Evolutionary conservation across 2,888 invertebrate species (phyloP), one percentile per base, ranked within the genome.

Genomic region (Furcula furcula): DNA sequence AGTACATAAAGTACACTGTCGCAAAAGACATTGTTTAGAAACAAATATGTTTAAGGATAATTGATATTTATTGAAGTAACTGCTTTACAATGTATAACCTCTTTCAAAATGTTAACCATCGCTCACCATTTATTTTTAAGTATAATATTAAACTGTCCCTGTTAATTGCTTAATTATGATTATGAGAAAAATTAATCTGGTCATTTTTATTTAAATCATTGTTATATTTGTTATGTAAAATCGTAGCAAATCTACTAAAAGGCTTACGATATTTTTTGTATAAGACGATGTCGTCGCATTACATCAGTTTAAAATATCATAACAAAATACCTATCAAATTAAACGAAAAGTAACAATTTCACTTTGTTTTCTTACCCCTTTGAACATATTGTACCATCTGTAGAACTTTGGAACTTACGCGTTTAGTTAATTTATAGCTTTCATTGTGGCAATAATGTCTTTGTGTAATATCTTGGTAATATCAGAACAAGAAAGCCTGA

Each of bases 141-240:
- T 78, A 76, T 76, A 78, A 76, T 77, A 76, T 83, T 85, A 81
- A 78, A 76, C 76, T 83, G 84, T 85, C 85, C 76, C 61, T 79
- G 75, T 68, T 65, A 83, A 82, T 15, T 15, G 81, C 76, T 76
- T 74, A 49, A 56, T 66, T 81, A 79, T 82, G 80, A 80, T 83
- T 79, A 86, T 54, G 81, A 80, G 68, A 81, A 76, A 81, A 85
- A 87, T 85, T 88, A 88, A 88, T 88, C 88, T 88, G 88, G 88
- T 88, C 87, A 88, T 87, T 87, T 83, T 86, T 79, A 84, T 87
- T 86, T 85, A 87, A 85, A 87, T 80, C 84, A 83, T 84, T 86
- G 82, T 86, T 88, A 78, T 85, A 84, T 79, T 85, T 85, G 83
- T 83, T 85, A 77, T 77, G 63, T 80, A 73, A 81, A 82, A 82